Base-by-base conservation (phyloP, 1,140 invertebrate genomes). In the Macrobrachium nipponense region DNA sequence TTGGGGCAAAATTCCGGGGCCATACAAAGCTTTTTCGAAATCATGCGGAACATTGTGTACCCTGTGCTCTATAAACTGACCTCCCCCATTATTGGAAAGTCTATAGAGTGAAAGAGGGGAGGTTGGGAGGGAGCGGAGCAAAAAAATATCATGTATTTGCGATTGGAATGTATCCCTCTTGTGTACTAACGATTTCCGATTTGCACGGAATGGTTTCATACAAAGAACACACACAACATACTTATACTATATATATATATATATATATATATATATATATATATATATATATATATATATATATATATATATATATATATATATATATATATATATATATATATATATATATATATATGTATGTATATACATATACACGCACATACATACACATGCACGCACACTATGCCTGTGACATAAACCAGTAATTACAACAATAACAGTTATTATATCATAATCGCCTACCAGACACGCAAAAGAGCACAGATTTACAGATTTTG, bases 231-330 rank as follows among this genome's bases (percentile, higher is more conserved):
- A 68, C 7, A 17, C 18, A 68, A 68, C 7, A 68, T 2, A 17
- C 18, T 20, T 68, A n/a, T n/a, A 68, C 18, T 51, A 68, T n/a
- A 23, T 23, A 66, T 23, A 66, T 20, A 66, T 23, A 66, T 23
- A 66, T 23, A 66, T 23, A 20, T 20, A 20, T 20, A 68, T 20
- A 68, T 20, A 70, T 70, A 70, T 70, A 70, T 70, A 70, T 70
- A 70, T 70, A 70, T 70, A 70, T 70, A 70, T 70, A 70, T 70
- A 70, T 70, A 70, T 70, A 70, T 23, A 70, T 70, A 23, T 23
- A 27, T 70, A 36, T 70, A 23, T 70, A 70, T 23, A 70, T 70
- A 8, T 70, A 27, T 70, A 27, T 70, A 23, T 70, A 23, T 70
- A 70, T 70, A 70, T 70, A 70, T 70, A 70, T 70, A 23, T 23